Evolutionary conservation across 2,113 vertebrate genomes (phyloP).

Genomic region (Muntiacus reevesi): DNA sequence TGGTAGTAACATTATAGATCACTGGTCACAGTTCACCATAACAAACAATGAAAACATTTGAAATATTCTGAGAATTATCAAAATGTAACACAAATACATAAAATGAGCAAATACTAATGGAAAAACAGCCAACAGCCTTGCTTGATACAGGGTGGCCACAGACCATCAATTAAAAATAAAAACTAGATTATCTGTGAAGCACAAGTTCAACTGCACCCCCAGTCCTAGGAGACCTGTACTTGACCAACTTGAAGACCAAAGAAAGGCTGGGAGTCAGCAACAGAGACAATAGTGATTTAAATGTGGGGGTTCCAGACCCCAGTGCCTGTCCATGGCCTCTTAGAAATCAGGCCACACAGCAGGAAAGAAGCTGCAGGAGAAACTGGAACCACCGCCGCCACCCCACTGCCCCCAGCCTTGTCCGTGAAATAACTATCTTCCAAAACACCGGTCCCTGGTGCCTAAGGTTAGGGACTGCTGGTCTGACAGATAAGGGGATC

Average conservation of each 20-base stretch:
- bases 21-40: neutral
- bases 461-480: neutral
- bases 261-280: neutral
- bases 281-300: neutral
- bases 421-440: neutral
- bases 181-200: neutral
- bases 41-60: neutral
- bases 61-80: neutral
- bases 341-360: neutral
- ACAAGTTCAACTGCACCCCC: neutral
- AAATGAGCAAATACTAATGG: neutral
- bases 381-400: neutral
- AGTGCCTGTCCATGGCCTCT: neutral
- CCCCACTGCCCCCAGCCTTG: neutral
- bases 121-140: neutral
- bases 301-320: neutral
- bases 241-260: neutral
- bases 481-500: neutral
- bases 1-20: neutral
- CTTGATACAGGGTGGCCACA: neutral
- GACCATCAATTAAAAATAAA: neutral
- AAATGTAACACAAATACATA: neutral
- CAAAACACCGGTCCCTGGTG: fast-evolving
- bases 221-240: neutral
- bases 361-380: neutral